Evolutionary conservation across 2,113 vertebrate genomes (phyloP).

Genomic region (Mesoclemmys tuberculata): DNA sequence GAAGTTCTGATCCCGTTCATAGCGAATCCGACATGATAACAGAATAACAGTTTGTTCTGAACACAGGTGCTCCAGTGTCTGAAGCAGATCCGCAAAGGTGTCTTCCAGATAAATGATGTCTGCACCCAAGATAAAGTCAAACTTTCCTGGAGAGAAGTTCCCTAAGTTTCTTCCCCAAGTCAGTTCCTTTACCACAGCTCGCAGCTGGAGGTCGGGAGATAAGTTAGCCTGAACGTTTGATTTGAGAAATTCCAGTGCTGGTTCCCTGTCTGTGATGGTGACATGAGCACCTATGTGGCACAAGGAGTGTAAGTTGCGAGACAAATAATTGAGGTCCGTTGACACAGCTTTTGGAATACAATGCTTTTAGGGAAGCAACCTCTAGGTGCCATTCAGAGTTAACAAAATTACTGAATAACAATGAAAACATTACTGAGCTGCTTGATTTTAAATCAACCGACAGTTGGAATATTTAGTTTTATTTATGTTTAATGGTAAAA

Average conservation of each 20-base stretch:
- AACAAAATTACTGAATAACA: neutral
- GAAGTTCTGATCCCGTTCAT: conserved; percentile 90
- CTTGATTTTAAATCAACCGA: conserved; percentile 9
- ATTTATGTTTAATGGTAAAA: neutral
- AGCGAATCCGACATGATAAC: conserved; percentile 92
- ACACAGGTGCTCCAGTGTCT: conserved; percentile 88
- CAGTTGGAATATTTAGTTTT: neutral
- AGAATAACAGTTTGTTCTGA: conserved; percentile 80
- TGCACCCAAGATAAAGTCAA: conserved; percentile 91
- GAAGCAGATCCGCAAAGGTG: conserved; percentile 88
- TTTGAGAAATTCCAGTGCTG: conserved; percentile 88
- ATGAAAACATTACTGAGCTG: neutral
- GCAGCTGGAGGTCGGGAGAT: conserved; percentile 74
- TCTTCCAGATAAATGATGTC: conserved; percentile 97
- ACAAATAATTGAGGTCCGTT: neutral
- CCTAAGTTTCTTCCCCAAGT: conserved; percentile 89
- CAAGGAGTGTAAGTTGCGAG: neutral
- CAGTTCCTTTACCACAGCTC: conserved; percentile 86
- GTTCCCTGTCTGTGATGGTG: conserved; percentile 91
- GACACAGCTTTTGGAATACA: neutral
- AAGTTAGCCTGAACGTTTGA: conserved; percentile 90
- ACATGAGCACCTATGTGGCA: conserved; percentile 85
- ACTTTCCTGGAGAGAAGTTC: conserved; percentile 81
- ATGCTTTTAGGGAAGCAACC: neutral
- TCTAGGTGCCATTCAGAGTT: neutral